Conservation (phyloP, 2,888 invertebrate species). For the Anthoptus insignis region DNA sequence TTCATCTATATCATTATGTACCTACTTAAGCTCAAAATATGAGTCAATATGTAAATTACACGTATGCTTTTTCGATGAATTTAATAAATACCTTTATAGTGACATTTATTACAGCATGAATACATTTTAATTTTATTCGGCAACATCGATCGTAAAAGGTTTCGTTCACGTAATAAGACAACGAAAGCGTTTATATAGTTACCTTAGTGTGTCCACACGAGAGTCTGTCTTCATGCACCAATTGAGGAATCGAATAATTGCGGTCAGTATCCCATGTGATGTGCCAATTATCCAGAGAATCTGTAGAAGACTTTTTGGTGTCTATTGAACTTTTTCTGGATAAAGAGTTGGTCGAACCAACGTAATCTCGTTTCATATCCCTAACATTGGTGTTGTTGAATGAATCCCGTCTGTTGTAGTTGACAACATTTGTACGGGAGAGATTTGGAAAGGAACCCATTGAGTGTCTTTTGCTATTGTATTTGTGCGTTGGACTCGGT, state of each 20-base stretch:
- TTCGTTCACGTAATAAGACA: neutral
- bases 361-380: constrained; percentile 85
- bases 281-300: constrained; percentile 91
- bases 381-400: constrained; percentile 70
- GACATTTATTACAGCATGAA: too few species aligned
- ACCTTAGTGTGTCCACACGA: constrained; percentile 74
- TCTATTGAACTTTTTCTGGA: constrained; percentile 84
- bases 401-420: constrained; percentile 80
- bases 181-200: constrained; percentile 50
- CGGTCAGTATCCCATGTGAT: constrained; percentile 90
- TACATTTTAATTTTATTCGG: neutral
- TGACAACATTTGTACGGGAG: constrained; percentile 71
- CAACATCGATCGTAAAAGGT: neutral
- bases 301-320: constrained; percentile 88
- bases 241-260: constrained; percentile 88
- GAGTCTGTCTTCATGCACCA: constrained; percentile 85
- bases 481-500: constrained; percentile 76
- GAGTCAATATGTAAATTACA: too few species aligned
- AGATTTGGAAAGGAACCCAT: constrained; percentile 80
- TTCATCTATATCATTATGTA: neutral
- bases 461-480: constrained; percentile 73
- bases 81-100: too few species aligned
- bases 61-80: too few species aligned
- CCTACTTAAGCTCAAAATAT: neutral
- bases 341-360: constrained; percentile 75